Base-by-base conservation (phyloP, 2,113 vertebrate genomes). In the Pagrus major region DNA sequence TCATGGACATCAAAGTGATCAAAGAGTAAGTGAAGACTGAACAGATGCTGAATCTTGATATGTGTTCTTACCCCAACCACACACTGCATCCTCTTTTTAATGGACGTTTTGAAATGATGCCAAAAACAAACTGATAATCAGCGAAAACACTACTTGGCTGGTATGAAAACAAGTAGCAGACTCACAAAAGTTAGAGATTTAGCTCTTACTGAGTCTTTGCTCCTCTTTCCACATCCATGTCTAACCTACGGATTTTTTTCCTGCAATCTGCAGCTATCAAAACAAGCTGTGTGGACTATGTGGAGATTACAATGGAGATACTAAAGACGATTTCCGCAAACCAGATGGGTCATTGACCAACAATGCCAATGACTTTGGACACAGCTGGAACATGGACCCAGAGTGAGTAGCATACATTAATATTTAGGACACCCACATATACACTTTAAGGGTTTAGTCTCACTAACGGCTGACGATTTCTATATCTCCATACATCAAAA, bases 321-420 rank as follows among this genome's bases (percentile, higher is more conserved):
- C 85, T n/a, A 82, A 87, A 23, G 90, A 96, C 59, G 95, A 96
- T 74, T 95, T 95, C 92, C 90, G 91, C 29, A 94, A 91, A 23
- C 93, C 95, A 3, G 71, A 89, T 59, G 95, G 95, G 52, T 81
- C 77, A 7, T 74, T 93, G 65, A 90, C 93, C 49, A 79, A 9
- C 54, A 81, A 47, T 37, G 71, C 85, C 9, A 92, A 89, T 51
- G 91, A 94, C 0, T 96, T 96, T 85, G 95, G 95, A 52, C 80
- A 95, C 91, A 95, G 95, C 87, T 95, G 95, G 95, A 94, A 93
- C 74, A 89, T 85, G 7, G 89, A 95, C 66, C 76, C 92, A 49
- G 69, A 91, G 95, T 95, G 47, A 95, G 93, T 75, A 41, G 14
- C 15, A 63, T 41, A 12, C 29, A n/a, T 59, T 39, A 0, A 35